These are phyloP conservation scores for Trichomycterus rosablanca DNA, from an alignment of 2,113 vertebrate genomes.

Conservation along the genomic window DNA sequence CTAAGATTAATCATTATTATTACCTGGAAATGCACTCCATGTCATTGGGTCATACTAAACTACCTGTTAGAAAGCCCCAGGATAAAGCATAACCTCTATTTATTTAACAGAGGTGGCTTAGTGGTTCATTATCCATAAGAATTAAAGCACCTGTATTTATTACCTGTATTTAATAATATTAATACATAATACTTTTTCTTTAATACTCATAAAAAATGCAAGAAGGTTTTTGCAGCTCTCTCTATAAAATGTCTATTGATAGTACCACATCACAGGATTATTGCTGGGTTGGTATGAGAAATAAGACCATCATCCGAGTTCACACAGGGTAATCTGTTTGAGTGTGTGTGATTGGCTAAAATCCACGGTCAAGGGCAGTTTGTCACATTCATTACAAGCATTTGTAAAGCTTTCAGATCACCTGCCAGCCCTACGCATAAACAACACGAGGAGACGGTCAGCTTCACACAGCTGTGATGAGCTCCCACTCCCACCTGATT, in stretches of 20 bases:
- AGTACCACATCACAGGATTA: not conserved
- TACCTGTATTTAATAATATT: no score
- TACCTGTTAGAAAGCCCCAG: no score
- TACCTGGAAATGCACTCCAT: no score
- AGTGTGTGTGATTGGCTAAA: not conserved
- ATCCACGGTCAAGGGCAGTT: slow-evolving; percentile 23
- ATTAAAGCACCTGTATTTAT: no score
- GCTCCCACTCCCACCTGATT: slow-evolving; percentile 33
- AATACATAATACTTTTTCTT: no score
- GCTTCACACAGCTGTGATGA: slow-evolving; percentile 15
- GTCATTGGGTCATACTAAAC: no score
- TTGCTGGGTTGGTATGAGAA: not conserved
- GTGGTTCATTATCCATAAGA: no score
- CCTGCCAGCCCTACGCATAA: slow-evolving; percentile 29
- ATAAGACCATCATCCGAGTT: not conserved
- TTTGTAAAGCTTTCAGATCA: slow-evolving; percentile 35
- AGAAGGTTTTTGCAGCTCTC: no score
- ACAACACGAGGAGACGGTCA: slow-evolving; percentile 34
- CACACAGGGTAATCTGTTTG: not conserved
- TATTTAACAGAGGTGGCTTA: no score
- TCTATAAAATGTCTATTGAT: not conserved
- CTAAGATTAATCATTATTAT: no score
- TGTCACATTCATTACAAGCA: slow-evolving; percentile 22
- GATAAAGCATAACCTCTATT: no score
- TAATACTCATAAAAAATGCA: no score